A percentile compares a stretch with the other conserved stretches of the same genome.
These are phyloP conservation scores for Phylloscopus trochilus DNA, from an alignment of 2,113 vertebrate genomes.

Conservation along the genomic window DNA sequence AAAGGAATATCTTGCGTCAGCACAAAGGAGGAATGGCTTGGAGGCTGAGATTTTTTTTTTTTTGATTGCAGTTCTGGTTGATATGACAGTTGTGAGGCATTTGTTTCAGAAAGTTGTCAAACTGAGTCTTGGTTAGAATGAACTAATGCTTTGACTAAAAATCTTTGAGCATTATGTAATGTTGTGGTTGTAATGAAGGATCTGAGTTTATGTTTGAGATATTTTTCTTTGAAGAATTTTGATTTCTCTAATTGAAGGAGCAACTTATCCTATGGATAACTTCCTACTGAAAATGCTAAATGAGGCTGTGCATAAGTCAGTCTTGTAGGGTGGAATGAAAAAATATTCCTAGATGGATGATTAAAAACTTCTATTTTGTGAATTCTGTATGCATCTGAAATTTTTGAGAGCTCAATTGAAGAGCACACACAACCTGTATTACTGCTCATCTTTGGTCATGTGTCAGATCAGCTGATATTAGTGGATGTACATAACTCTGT, in stretches of 20 bases:
- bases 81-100: neutral
- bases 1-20: neutral
- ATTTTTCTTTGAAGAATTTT: neutral
- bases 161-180: neutral
- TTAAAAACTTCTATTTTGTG: neutral
- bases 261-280: neutral
- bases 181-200: neutral
- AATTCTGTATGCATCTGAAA: neutral
- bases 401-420: neutral
- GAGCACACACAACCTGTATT: neutral
- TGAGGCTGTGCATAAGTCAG: neutral
- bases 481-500: neutral
- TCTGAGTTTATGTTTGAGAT: neutral
- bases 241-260: neutral
- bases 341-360: neutral
- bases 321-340: neutral
- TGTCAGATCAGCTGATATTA: neutral
- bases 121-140: neutral
- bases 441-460: neutral
- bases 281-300: neutral
- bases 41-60: neutral
- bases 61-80: neutral
- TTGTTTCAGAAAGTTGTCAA: neutral
- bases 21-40: neutral
- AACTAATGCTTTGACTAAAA: neutral